phyloP scores from a whole-genome alignment of 2,888 invertebrate species.

The Alviniconcha strummeri region DNA sequence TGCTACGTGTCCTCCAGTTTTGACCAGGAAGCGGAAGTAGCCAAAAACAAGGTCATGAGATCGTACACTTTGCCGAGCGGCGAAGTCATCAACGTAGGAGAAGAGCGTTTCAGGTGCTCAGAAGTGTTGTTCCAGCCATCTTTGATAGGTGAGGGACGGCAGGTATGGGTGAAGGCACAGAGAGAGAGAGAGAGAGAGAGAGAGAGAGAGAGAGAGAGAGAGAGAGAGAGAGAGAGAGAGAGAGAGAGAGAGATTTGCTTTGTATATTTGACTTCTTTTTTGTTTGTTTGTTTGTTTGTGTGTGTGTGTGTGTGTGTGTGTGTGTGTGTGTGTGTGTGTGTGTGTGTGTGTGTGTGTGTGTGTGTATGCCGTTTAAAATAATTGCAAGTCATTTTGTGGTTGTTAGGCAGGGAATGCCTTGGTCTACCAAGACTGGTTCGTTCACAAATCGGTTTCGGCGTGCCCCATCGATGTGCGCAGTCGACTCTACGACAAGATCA shows the following conservation, averaged over 20 bases:
- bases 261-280: too few species aligned
- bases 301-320: too few species aligned
- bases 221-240: background rate
- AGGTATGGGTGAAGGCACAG: too few species aligned
- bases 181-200: background rate
- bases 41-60: background rate
- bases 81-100: slow-evolving; percentile 13
- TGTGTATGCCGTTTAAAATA: background rate
- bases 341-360: too few species aligned
- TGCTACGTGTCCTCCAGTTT: slow-evolving; percentile 1
- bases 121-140: slow-evolving; percentile 27
- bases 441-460: slow-evolving; percentile 1
- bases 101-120: slow-evolving; percentile 14
- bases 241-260: background rate
- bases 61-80: slow-evolving; percentile 27
- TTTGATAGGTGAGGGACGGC: background rate
- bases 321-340: too few species aligned
- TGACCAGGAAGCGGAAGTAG: slow-evolving; percentile 13
- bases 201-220: background rate
- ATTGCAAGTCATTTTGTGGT: background rate
- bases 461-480: slow-evolving; percentile 27
- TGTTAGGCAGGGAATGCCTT: slow-evolving; percentile 15
- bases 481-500: slow-evolving; percentile 14
- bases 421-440: slow-evolving; percentile 7
- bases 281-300: too few species aligned